These are phyloP conservation scores for Neuroscelio doddi DNA, from an alignment of 2,888 invertebrate genomes.

Conservation along the genomic window DNA sequence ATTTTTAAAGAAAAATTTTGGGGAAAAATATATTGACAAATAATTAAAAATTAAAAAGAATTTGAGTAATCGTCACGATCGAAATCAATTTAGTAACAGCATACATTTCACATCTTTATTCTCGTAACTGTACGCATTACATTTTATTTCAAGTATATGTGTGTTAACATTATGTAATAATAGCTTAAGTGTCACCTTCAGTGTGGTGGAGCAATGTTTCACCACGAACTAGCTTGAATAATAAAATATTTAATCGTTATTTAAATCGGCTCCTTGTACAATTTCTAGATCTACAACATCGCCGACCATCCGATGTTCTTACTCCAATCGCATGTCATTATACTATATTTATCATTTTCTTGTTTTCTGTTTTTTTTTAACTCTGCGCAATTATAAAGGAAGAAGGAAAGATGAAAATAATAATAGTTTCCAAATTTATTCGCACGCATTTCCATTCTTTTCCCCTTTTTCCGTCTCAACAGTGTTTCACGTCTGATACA, in stretches of 20 bases:
- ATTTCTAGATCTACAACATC: too few species aligned
- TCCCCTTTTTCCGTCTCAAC: not conserved
- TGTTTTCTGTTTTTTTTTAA: not conserved
- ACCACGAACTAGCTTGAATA: slow-evolving; percentile 18
- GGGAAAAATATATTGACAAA: too few species aligned
- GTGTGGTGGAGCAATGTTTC: slow-evolving; percentile 5
- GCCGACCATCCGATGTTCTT: not conserved
- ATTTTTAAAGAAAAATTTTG: too few species aligned
- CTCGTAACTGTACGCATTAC: slow-evolving; percentile 29
- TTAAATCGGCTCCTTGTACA: slow-evolving; percentile 3
- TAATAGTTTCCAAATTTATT: not conserved
- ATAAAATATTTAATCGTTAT: slow-evolving; percentile 25
- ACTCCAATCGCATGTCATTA: not conserved
- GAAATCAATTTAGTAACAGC: too few species aligned
- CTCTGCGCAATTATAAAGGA: too few species aligned
- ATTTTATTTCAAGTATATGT: slow-evolving; percentile 25
- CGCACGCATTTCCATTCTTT: too few species aligned
- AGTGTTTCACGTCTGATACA: too few species aligned
- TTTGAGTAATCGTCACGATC: too few species aligned
- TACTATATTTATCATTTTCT: not conserved
- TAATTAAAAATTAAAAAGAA: too few species aligned
- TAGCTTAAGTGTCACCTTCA: slow-evolving; percentile 11
- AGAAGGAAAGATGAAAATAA: not conserved
- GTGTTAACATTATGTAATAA: slow-evolving; percentile 13
- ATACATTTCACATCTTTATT: slow-evolving; percentile 29